Percentiles rank a stretch among this genome's conserved stretches.
These are phyloP conservation scores for Drosophila eugracilis DNA, from an alignment of 1,140 invertebrate species.

Conservation along the genomic window DNA sequence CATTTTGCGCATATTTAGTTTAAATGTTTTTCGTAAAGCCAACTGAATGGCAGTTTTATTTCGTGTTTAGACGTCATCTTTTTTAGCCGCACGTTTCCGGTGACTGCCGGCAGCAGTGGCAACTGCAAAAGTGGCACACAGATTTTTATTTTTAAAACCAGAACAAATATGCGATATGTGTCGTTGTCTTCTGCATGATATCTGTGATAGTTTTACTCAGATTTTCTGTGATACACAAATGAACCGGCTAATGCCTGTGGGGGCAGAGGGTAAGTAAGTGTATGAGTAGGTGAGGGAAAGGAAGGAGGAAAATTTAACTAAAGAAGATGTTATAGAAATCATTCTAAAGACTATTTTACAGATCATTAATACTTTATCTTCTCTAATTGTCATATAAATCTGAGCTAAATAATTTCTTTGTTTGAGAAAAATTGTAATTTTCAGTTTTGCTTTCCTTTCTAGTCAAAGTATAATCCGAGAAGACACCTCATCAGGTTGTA, in stretches of 20 bases:
- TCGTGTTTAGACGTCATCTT: slow-evolving; percentile 69
- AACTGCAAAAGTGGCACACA: slow-evolving; percentile 73
- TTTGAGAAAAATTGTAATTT: slow-evolving; percentile 3
- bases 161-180: slow-evolving; percentile 70
- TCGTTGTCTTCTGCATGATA: slow-evolving; percentile 41
- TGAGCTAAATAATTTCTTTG: not conserved
- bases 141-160: slow-evolving; percentile 77
- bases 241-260: slow-evolving; percentile 16
- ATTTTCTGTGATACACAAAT: slow-evolving; percentile 17
- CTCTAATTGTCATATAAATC: not conserved
- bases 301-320: too few relatives aligned
- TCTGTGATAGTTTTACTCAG: slow-evolving; percentile 36
- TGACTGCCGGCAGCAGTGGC: slow-evolving; percentile 53
- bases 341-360: slow-evolving; percentile 2
- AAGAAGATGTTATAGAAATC: too few relatives aligned
- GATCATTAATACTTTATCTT: not conserved
- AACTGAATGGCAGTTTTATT: slow-evolving; percentile 30
- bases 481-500: slow-evolving; percentile 40
- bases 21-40: slow-evolving; percentile 58
- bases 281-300: too few relatives aligned
- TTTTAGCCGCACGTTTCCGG: slow-evolving; percentile 68
- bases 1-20: slow-evolving; percentile 73
- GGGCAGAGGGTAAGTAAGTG: slow-evolving; percentile 18
- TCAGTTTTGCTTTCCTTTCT: slow-evolving; percentile 6
- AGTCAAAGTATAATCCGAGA: slow-evolving; percentile 3